Base-by-base conservation (phyloP, 2,888 invertebrate genomes). In the Pecten maximus region DNA sequence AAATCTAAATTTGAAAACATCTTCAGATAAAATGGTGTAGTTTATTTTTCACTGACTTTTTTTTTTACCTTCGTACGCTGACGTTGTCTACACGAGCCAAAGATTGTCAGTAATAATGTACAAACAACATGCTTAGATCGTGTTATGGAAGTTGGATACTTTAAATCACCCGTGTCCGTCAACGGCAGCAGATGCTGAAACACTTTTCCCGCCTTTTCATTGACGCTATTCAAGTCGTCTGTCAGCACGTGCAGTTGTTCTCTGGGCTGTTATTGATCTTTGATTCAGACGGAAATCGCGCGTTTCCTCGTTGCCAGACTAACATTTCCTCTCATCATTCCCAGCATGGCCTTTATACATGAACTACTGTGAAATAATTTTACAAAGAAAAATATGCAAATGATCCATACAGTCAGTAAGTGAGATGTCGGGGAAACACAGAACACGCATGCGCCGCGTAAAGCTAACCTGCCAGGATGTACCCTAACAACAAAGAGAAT, bases 141-240 rank as follows among this genome's bases (percentile, higher is more conserved):
- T 74, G 74, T 74, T 28, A 16, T 74, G 8, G 35, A 35, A 74
- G 74, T 6, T 10, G 35, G 74, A 74, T 74, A 74, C 35, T 74
- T 74, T 74, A 74, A 74, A 74, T 74, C 74, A 74, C 23, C 74
- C 8, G 35, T 74, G 74, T 74, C 74, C 74, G 74, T 74, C 74
- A 74, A 35, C 74, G 28, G 74, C 74, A 74, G 35, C 74, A 74
- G 74, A 74, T 74, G 74, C 74, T 74, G 74, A 23, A 74, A 74
- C 35, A 74, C 4, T 74, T 74, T 74, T 74, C 74, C 74, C 74
- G 74, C 74, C 74, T 74, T 74, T 74, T 74, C 74, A 74, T 74
- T 74, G 74, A 74, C 35, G 74, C 74, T 74, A 35, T 74, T 74
- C 74, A 74, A 74, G 74, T 74, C 74, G 74, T 74, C 74, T 74